Base-by-base conservation (phyloP, 2,113 vertebrate genomes). In the Ptychochromis oligacanthus region DNA sequence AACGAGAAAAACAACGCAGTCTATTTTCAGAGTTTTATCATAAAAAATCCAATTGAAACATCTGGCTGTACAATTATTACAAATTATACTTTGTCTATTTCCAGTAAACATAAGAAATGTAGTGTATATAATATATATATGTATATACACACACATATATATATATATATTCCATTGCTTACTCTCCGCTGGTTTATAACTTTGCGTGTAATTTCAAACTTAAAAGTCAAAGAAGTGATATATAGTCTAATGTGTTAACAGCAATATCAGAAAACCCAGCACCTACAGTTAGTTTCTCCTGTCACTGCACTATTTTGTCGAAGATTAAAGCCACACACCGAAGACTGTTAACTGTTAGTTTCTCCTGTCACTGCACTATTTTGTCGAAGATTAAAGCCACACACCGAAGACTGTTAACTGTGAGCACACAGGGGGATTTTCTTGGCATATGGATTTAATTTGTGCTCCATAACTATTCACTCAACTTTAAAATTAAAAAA, bases 401-500 rank as follows among this genome's bases (percentile, higher is more conserved):
- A 78, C 49, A 74, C 14, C 8, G 6, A 31, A 75, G 34, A 58
- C 46, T 75, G 31, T 62, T n/a, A 38, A 38, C 18, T 62, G 60
- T 62, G 31, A 38, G 18, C 15, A 43, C 59, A 20, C 28, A 62
- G 34, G 4, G 38, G 7, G 5, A 3, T 1, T 40, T 40, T 40
- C 10, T 36, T 55, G 61, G 24, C 79, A 62, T 74, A 65, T 87
- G 49, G 76, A 80, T 83, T 80, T 65, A 57, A 36, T 65, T 82
- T 77, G 57, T 38, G 58, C 55, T 84, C 14, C 65, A 75, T 49
- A 70, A 90, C 54, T 87, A 64, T 82, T 88, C 80, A 62, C 70
- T 83, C 86, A 84, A 62, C 74, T 83, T 67, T 88, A 70, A 88
- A 91, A 88, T 84, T 83, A 58, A 87, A n/a, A 85, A 86, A 81